Percentiles rank a stretch among this genome's conserved stretches.
Evolutionary conservation across 2,888 invertebrate species (phyloP).

Genomic region (Pharmacophagus antenor): DNA sequence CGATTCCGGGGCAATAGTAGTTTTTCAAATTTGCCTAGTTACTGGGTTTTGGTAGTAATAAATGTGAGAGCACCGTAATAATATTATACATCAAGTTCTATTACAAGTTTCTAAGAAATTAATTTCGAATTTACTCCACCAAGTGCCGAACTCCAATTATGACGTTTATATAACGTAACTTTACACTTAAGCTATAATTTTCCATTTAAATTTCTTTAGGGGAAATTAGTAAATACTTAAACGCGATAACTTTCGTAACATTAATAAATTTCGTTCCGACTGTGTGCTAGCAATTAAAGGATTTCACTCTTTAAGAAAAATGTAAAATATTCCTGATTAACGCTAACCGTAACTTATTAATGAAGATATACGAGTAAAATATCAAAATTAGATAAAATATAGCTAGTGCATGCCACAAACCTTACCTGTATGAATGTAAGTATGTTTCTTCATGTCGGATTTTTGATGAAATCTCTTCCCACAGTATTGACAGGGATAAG

Average conservation of each 20-base stretch:
- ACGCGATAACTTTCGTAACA: background rate
- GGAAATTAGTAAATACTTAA: constrained; percentile 13
- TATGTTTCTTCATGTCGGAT: constrained; percentile 99
- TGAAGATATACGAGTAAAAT: too few species aligned
- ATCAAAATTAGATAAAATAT: background rate
- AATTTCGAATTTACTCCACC: constrained; percentile 8
- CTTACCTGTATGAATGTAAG: constrained; percentile 95
- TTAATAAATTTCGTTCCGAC: background rate
- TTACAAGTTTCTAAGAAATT: constrained; percentile 39
- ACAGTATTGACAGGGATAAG: constrained; percentile 98
- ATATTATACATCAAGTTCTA: background rate
- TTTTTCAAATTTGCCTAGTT: too few species aligned
- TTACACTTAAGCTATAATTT: constrained; percentile 31
- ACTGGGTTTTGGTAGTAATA: too few species aligned
- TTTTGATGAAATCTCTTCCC: constrained; percentile 99
- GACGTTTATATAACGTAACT: constrained; percentile 29
- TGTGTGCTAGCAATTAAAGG: background rate
- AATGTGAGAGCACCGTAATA: too few species aligned
- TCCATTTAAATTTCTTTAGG: constrained; percentile 22
- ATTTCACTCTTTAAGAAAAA: too few species aligned
- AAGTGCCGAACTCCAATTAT: constrained; percentile 32
- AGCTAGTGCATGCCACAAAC: background rate
- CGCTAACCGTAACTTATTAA: too few species aligned
- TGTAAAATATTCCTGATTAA: too few species aligned
- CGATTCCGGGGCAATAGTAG: too few species aligned